A percentile compares a stretch with the other conserved stretches of the same genome.
These are phyloP conservation scores for Agrotis ipsilon DNA, from an alignment of 2,888 invertebrate genomes.

Conservation along the genomic window DNA sequence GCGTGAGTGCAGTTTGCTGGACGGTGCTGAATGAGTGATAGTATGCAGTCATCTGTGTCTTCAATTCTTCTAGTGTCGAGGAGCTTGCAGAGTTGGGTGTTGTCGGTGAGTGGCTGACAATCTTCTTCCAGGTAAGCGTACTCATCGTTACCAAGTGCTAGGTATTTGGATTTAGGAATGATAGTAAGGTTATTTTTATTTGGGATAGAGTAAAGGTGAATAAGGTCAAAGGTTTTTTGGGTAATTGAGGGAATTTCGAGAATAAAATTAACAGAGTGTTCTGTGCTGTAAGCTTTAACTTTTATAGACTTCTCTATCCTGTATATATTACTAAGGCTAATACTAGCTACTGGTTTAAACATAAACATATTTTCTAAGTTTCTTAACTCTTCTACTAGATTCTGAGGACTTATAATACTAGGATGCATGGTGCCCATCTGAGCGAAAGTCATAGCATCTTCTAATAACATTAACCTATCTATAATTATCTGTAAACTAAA, in stretches of 20 bases:
- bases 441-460: neutral
- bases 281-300: neutral
- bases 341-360: neutral
- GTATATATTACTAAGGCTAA: neutral
- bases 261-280: neutral
- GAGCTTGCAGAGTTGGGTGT: constrained; percentile 8
- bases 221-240: neutral
- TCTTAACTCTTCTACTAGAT: neutral
- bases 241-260: neutral
- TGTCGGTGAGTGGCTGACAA: neutral
- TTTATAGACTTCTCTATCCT: neutral
- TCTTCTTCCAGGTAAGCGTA: constrained; percentile 20
- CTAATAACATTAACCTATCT: neutral
- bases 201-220: neutral
- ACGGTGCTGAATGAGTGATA: constrained; percentile 4
- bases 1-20: constrained; percentile 10
- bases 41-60: constrained; percentile 10
- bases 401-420: neutral
- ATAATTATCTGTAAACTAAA: neutral
- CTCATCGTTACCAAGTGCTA: constrained; percentile 20
- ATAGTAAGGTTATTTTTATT: constrained; percentile 5
- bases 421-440: neutral
- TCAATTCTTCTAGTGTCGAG: constrained; percentile 8
- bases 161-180: constrained; percentile 15
- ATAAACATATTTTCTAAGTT: neutral